These are phyloP conservation scores for Hozukius guyotensis DNA, from an alignment of 2,797 vertebrate genomes.

Conservation along the genomic window DNA sequence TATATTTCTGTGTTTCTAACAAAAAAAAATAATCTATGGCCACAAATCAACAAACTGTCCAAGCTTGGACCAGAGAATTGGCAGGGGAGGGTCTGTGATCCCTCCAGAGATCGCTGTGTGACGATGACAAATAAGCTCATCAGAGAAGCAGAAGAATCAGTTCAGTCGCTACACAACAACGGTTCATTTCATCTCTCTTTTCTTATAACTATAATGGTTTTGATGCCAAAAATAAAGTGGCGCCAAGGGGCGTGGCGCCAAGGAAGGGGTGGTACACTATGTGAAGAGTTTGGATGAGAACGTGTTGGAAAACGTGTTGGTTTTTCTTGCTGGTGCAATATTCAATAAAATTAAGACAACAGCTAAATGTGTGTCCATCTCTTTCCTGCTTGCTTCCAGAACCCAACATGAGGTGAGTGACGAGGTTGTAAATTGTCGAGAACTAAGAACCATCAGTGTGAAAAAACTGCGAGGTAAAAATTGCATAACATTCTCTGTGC, in stretches of 20 bases:
- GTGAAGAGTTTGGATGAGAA: too few species aligned
- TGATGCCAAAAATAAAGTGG: neutral
- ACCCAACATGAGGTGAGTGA: neutral
- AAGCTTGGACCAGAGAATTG: constrained; percentile 5
- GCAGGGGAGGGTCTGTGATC: neutral
- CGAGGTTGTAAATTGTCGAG: neutral
- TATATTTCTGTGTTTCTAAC: neutral
- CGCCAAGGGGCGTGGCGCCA: too few species aligned
- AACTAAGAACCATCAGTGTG: neutral
- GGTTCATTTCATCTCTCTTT: constrained; percentile 17
- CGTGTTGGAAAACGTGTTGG: too few species aligned
- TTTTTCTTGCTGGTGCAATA: neutral
- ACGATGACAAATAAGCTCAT: constrained; percentile 29
- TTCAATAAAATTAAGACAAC: neutral
- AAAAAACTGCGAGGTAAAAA: neutral
- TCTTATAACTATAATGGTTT: neutral
- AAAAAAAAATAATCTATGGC: neutral
- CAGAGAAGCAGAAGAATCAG: constrained; percentile 34
- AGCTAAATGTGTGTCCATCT: neutral
- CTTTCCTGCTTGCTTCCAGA: too few species aligned
- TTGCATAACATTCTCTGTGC: constrained; percentile 5
- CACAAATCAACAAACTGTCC: constrained; percentile 2
- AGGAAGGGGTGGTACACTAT: neutral
- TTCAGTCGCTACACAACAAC: constrained; percentile 5
- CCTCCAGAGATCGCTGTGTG: constrained; percentile 2